Evolutionary conservation across 1,140 invertebrate species (phyloP), one percentile per base, ranked within the genome.

Genomic region (Diorhabda carinulata): DNA sequence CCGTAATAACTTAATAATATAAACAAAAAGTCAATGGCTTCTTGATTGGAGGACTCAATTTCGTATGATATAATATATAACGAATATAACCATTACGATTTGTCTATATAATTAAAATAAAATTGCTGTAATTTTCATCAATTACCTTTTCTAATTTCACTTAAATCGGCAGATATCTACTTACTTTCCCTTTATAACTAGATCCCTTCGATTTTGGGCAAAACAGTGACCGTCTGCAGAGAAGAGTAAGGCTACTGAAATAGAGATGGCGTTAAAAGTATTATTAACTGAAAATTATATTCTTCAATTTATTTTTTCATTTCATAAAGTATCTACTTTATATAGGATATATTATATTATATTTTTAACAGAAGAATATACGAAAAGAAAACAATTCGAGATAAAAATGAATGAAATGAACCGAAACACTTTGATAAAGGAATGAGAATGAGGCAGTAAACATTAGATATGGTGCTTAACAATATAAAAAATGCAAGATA

Each of bases 61-160:
- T 58, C 73, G 68, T 74, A 71, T 76, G 74, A 76, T 77, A 70
- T 75, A 76, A 75, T 78, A 68, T 69, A 47, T 71, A 71, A 74
- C 74, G 75, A 76, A 52, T 52, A 52, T 4, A 52, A 52, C 47
- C 6, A 52, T 52, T 77, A 76, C 67, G 70, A 71, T 78, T 74
- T 74, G 68, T 74, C 64, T 75, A 74, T 76, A 75, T 77, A 78
- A 78, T 78, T 77, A 77, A 75, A 73, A 67, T 72, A 70, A 77
- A 77, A 77, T 77, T 74, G 72, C 73, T 72, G 73, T 78, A 78
- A 78, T 76, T 76, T 75, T 71, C 67, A 72, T 69, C 73, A 76
- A 76, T 76, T 74, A 76, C 66, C 71, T 61, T 64, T 62, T 70
- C 72, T 76, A 73, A 56, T 44, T 59, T 67, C 41, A 56, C 60